Evolutionary conservation across 2,113 vertebrate species (phyloP), one percentile per base, ranked within the genome.

Genomic region (Scopus umbretta): DNA sequence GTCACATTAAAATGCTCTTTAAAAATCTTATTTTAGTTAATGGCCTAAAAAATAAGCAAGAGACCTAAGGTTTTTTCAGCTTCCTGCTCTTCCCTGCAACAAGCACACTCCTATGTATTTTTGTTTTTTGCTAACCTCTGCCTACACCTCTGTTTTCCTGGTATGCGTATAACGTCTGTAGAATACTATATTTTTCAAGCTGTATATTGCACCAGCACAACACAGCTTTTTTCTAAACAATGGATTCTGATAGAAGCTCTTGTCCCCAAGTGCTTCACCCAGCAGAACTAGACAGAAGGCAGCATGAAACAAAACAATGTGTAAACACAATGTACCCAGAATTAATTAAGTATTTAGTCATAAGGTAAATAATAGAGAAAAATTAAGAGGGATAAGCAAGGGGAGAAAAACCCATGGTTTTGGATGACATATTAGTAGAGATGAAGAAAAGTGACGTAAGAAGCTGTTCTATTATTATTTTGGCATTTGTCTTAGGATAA

Each of bases 261-360:
- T 52, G 29, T 86, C 63, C 63, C 55, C 59, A 67, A 55, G 62
- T 65, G 25, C 26, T 68, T 88, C 38, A 49, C 30, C 16, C 40
- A 55, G 26, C n/a, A 89, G 79, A 92, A 58, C 0, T 9, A 83
- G 68, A 90, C 72, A 93, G 86, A 96, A 3, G 0, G 53, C 53
- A 85, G n/a, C 66, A 90, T 53, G 92, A 94, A 94, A 82, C 38
- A 87, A 92, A 96, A 91, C 66, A 84, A 50, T 53, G 59, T 68
- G 26, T 80, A 96, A 96, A 90, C 78, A 74, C 49, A 59, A 29
- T 80, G 86, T 91, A 94, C 72, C 19, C 47, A 18, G 86, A 94
- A 90, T 92, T 86, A 83, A 90, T 87, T 73, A 95, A 90, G 49
- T 62, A 43, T 93, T 85, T 72, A 86, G 40, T 92, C 84, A 70